phyloP scores from a whole-genome alignment of 1,140 invertebrate species.

The Akabosia matsudoensis region DNA sequence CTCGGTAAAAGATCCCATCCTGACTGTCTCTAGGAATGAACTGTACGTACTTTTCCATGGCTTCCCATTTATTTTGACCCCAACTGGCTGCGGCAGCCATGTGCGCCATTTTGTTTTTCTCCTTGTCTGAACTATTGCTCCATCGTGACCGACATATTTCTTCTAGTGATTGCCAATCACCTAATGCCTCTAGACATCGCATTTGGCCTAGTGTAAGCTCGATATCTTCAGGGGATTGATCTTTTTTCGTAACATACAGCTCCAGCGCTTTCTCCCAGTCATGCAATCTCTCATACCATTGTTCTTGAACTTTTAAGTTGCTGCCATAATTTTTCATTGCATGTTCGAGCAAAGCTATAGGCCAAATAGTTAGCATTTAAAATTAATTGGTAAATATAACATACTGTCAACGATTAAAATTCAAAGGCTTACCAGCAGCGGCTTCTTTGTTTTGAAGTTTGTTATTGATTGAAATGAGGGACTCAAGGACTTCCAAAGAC shows the following conservation, averaged over 20 bases:
- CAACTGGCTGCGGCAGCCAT: constrained; percentile 92
- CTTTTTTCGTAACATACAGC: constrained; percentile 69
- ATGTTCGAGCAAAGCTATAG: constrained; percentile 77
- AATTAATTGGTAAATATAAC: constrained; percentile 5
- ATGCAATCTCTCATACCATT: constrained; percentile 98
- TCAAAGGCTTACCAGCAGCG: constrained; percentile 66
- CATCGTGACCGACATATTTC: constrained; percentile 73
- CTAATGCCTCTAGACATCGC: constrained; percentile 93
- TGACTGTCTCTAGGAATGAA: constrained; percentile 82
- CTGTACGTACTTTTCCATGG: constrained; percentile 82
- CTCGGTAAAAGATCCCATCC: constrained; percentile 92
- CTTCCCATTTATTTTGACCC: constrained; percentile 88
- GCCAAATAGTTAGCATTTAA: too few species aligned
- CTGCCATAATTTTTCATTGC: constrained; percentile 77
- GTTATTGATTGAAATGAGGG: constrained; percentile 96
- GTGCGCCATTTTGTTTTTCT: constrained; percentile 77
- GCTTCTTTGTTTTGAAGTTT: constrained; percentile 98
- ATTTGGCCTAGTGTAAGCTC: constrained; percentile 89
- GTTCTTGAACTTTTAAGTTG: constrained; percentile 77
- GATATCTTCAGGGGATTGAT: constrained; percentile 60
- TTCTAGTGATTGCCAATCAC: constrained; percentile 86
- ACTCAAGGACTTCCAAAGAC: constrained; percentile 82
- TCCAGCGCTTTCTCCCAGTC: constrained; percentile 95
- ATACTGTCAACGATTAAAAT: constrained; percentile 11
- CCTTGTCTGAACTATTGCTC: constrained; percentile 65